Evolutionary conservation across 2,797 vertebrate genomes (phyloP).

Genomic region (Myotis daubentonii): DNA sequence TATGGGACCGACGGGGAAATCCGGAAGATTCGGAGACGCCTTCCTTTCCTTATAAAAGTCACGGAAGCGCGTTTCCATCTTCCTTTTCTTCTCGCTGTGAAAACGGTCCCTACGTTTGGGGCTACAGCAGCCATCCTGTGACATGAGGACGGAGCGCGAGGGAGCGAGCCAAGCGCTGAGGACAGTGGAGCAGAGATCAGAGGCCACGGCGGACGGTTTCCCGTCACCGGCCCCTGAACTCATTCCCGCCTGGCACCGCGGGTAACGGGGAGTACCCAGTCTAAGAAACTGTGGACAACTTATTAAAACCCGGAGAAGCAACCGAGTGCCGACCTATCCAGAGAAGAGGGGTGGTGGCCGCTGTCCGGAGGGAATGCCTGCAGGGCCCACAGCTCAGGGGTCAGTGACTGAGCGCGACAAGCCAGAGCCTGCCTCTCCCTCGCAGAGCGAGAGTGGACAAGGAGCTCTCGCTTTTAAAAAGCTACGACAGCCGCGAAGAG

Average conservation of each 20-base stretch:
- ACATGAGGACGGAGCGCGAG: neutral
- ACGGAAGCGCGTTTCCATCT: neutral
- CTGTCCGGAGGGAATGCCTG: fast-evolving
- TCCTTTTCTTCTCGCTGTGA: neutral
- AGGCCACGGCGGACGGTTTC: neutral
- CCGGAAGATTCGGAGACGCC: neutral
- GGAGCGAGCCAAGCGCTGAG: neutral
- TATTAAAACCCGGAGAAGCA: no score
- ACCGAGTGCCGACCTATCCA: fast-evolving
- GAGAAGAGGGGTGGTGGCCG: neutral
- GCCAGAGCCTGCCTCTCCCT: neutral
- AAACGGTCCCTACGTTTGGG: neutral
- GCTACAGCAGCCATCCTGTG: neutral
- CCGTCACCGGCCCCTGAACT: neutral
- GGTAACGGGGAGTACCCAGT: no score
- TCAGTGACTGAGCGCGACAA: neutral
- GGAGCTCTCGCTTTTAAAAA: neutral
- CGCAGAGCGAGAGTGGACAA: fast-evolving
- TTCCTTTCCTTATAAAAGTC: neutral
- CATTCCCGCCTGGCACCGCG: neutral
- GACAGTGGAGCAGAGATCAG: neutral
- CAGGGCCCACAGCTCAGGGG: no score
- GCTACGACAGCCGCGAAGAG: neutral
- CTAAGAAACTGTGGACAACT: no score
- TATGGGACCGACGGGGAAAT: neutral